phyloP scores from a whole-genome alignment of 2,797 vertebrate genomes.

The Alectoris magna region DNA sequence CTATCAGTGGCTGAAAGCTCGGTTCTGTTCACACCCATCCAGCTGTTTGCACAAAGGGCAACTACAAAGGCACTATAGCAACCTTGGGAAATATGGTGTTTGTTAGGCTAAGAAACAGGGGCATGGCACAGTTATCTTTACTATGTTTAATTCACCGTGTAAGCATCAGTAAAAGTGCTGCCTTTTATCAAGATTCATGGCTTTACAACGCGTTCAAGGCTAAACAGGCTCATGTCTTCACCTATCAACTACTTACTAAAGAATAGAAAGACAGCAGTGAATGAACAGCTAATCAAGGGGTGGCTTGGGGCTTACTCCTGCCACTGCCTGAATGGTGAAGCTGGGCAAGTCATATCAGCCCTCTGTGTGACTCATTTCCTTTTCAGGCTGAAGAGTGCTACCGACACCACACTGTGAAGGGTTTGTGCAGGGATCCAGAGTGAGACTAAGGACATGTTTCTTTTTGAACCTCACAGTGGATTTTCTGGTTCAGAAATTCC shows the following conservation, averaged over 20 bases:
- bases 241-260: not conserved
- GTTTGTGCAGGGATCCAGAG: accelerated
- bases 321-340: not conserved
- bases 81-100: not conserved
- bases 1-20: not conserved
- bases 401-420: not conserved
- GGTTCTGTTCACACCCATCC: accelerated
- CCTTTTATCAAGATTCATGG: not conserved
- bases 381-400: not conserved
- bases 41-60: not conserved
- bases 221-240: not conserved
- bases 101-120: not conserved
- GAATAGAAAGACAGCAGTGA: not conserved
- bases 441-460: not conserved
- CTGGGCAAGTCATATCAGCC: not conserved
- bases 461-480: not conserved
- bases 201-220: not conserved
- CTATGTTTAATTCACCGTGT: not conserved
- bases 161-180: not conserved
- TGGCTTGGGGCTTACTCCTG: not conserved
- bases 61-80: not conserved
- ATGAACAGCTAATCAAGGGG: accelerated
- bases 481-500: not conserved
- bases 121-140: not conserved
- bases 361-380: not conserved